A percentile compares a stretch with the other conserved stretches of the same genome.
These are phyloP conservation scores for Heliocidaris tuberculata DNA, from an alignment of 35 echinoderm and acorn worm species.

Conservation along the genomic window DNA sequence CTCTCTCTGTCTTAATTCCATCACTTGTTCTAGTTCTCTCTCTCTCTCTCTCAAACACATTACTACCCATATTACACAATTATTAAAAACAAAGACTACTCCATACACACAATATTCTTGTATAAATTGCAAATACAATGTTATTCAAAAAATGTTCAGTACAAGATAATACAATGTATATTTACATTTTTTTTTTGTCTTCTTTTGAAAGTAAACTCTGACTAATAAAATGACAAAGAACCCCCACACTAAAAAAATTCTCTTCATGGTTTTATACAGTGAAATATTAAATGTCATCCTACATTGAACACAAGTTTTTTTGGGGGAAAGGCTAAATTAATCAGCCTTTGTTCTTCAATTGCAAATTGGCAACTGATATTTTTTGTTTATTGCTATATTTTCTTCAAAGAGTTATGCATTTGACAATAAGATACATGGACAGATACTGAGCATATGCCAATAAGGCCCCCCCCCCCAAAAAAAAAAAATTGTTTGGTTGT, in stretches of 20 bases:
- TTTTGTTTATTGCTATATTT: no score
- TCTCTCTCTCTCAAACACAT: not conserved
- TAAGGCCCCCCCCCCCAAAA: no score
- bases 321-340: no score
- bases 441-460: no score
- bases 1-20: not conserved
- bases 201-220: not conserved
- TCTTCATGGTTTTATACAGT: not conserved
- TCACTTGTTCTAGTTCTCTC: not conserved
- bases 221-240: not conserved
- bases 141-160: constrained; percentile 13
- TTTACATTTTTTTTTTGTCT: not conserved
- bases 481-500: no score
- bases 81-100: not conserved
- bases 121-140: constrained; percentile 19
- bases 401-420: no score
- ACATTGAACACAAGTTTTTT: no score
- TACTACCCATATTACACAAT: no score
- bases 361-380: no score
- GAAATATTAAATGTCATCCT: not conserved
- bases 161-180: not conserved
- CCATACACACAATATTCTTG: not conserved
- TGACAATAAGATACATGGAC: no score
- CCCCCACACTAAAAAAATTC: not conserved
- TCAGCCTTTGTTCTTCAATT: no score